phyloP scores from a whole-genome alignment of 2,113 vertebrate species.

The Hirundichthys speculiger region DNA sequence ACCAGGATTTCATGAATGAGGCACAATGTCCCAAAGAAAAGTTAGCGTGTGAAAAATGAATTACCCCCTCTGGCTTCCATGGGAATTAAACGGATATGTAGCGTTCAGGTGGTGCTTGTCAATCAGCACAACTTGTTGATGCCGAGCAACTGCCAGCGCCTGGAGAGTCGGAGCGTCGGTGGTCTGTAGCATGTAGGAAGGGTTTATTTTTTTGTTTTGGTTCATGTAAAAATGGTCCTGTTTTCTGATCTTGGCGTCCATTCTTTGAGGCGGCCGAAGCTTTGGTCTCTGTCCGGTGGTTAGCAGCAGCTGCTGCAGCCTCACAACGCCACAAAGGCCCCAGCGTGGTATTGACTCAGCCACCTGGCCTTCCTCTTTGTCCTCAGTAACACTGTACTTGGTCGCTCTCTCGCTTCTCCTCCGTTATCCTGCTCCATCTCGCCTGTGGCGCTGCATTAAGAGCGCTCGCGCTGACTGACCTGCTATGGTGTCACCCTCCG shows the following conservation, averaged over 20 bases:
- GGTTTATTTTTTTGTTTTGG: conserved; percentile 22
- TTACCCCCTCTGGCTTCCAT: no score
- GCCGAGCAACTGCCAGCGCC: no score
- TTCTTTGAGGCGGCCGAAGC: conserved; percentile 44
- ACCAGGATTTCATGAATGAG: no score
- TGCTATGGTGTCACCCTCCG: conserved; percentile 50
- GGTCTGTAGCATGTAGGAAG: no score
- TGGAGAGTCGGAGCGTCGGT: no score
- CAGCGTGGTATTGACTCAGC: conserved; percentile 66
- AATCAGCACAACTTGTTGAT: no score
- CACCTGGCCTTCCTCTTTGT: conserved; percentile 75
- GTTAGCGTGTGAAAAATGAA: no score
- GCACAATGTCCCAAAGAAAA: no score
- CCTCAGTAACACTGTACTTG: conserved; percentile 54
- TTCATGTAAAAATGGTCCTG: conserved; percentile 25
- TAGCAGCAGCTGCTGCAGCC: conserved; percentile 69
- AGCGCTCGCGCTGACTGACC: conserved; percentile 43
- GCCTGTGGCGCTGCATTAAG: conserved; percentile 30
- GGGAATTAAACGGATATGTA: no score
- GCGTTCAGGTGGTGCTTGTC: no score
- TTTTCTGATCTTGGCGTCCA: conserved; percentile 40
- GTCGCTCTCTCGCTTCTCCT: conserved; percentile 29
- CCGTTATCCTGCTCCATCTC: conserved; percentile 52
- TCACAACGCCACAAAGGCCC: conserved; percentile 74
- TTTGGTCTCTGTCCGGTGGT: conserved; percentile 42